These are phyloP conservation scores for Caenorhabditis wallacei DNA, from an alignment of 2,888 invertebrate genomes.

Conservation along the genomic window DNA sequence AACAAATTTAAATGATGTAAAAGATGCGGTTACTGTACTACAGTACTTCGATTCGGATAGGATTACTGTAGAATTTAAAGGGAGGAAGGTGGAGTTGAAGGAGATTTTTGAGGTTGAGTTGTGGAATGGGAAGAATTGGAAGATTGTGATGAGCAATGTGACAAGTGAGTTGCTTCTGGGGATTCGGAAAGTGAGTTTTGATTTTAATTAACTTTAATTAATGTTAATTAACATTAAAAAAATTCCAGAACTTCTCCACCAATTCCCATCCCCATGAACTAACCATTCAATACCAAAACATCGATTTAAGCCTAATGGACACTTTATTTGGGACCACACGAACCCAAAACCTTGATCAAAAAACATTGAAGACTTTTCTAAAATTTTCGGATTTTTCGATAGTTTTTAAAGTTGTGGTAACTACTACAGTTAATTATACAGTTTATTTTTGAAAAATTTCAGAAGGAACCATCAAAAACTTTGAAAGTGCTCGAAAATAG, in stretches of 20 bases:
- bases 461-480: not conserved
- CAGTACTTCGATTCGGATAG: not conserved
- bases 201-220: not conserved
- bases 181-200: not conserved
- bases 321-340: not conserved
- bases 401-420: too few relatives aligned
- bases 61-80: too few relatives aligned
- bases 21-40: too few relatives aligned
- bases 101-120: too few relatives aligned
- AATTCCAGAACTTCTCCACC: not conserved
- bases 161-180: too few relatives aligned
- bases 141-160: too few relatives aligned
- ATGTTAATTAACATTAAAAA: not conserved
- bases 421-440: too few relatives aligned
- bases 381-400: not conserved
- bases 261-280: not conserved
- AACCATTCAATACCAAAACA: not conserved
- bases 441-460: not conserved
- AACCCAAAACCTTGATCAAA: too few relatives aligned
- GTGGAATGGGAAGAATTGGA: too few relatives aligned
- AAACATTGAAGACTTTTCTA: too few relatives aligned
- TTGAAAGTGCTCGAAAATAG: not conserved
- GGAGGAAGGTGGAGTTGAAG: too few relatives aligned
- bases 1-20: too few relatives aligned
- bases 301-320: not conserved